Conservation (phyloP, 64 coral and sea anemone genomes). For the Porites australiensis region DNA sequence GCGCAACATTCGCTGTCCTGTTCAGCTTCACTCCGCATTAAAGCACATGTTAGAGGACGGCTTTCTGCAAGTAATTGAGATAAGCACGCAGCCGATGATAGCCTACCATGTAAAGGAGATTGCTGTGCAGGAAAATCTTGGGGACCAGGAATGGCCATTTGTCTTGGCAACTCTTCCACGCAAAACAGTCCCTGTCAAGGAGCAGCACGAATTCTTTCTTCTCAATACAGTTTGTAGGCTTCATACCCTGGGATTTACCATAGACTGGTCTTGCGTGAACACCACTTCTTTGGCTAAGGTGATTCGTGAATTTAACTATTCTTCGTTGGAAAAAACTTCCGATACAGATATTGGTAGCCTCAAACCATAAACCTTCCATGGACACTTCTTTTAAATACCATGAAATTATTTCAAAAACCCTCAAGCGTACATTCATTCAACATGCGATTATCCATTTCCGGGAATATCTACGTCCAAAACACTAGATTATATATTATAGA, state of each 20-base stretch:
- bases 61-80: slow-evolving; percentile 70
- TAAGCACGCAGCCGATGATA: slow-evolving; percentile 73
- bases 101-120: slow-evolving; percentile 75
- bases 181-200: slow-evolving; percentile 51
- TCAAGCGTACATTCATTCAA: no score
- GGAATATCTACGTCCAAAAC: no score
- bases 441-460: no score
- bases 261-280: slow-evolving; percentile 64
- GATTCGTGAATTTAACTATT: slow-evolving; percentile 54
- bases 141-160: slow-evolving; percentile 19
- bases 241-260: slow-evolving; percentile 31
- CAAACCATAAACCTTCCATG: not conserved
- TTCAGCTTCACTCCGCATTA: slow-evolving; percentile 56
- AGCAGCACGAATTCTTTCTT: slow-evolving; percentile 67
- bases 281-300: slow-evolving; percentile 27
- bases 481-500: no score
- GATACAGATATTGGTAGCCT: slow-evolving; percentile 13
- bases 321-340: slow-evolving; percentile 71
- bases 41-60: slow-evolving; percentile 43
- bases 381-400: no score
- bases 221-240: slow-evolving; percentile 67
- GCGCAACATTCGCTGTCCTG: slow-evolving; percentile 79
- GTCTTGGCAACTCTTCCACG: slow-evolving; percentile 59
- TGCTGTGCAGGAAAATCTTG: slow-evolving; percentile 33
- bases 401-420: no score